Base-by-base conservation (phyloP, 2,797 vertebrate genomes). In the Leucoraja ocellata region DNA sequence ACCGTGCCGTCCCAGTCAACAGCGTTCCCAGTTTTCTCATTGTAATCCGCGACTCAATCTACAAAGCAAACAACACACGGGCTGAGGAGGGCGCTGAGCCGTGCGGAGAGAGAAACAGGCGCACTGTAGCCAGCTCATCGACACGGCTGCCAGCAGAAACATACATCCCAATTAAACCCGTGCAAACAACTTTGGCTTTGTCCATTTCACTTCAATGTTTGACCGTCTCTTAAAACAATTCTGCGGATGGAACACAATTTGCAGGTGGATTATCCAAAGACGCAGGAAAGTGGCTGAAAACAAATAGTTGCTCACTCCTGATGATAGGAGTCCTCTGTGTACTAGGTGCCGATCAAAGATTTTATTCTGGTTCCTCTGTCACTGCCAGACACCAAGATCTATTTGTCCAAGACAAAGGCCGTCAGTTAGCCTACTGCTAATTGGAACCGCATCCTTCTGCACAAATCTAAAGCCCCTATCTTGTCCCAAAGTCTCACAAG, bases 201-300 rank as follows among this genome's bases (percentile, higher is more conserved):
- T 68, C n/a, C 84, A 68, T 36, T 88, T 88, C 84, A 88, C n/a
- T 6, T 88, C n/a, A 68, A 68, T 36, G n/a, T 36, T 88, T 68
- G 16, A 21, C 63, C 61, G 3, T 68, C 65, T 88, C 6, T 9
- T 68, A 36, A 68, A 68, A 23, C 46, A 88, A 36, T 5, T 61
- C 25, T 58, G 58, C 6, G 13, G 77, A 78, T 78, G 77, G n/a
- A n/a, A n/a, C 14, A 5, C n/a, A 21, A 68, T 36, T 18, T 88
- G 14, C 32, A 36, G 84, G n/a, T 63, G 32, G n/a, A 88, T 68
- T 68, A 68, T 68, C 16, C 1, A 23, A 88, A 63, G n/a, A 74
- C 23, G n/a, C 28, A 1, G 21, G 13, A 65, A 10, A 36, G 21
- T 16, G 28, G n/a, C 61, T 14, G 16, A 63, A n/a, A 68, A 0